Evolutionary conservation across 2,113 vertebrate species (phyloP), one percentile per base, ranked within the genome.

Genomic region (Bubo bubo): DNA sequence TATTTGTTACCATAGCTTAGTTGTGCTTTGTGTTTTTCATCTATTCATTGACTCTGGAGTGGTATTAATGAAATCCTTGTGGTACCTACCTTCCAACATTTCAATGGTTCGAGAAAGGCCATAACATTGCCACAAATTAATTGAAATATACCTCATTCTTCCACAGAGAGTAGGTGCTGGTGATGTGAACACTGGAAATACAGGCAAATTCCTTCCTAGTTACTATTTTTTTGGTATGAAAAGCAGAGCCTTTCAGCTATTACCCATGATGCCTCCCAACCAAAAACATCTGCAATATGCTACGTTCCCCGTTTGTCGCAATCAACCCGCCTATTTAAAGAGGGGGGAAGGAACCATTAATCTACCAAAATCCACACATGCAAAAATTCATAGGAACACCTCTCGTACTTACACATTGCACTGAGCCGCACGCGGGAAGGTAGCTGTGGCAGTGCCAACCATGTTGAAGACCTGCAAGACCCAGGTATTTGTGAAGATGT

Each of bases 261-360:
- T 91, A 82, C 93, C 91, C 93, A 91, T 76, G 66, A 89, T 86
- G 76, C 94, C 83, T 79, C 85, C 39, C 84, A 88, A 85, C 71
- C 59, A 34, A 90, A 71, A 97, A 88, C 93, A 95, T 87, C 94
- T 96, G 93, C 96, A 97, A 86, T 88, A 94, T 91, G 94, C 95
- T 95, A 34, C 0, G 0, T 4, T 63, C 37, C 67, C 50, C 1
- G 1, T 88, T 73, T 74, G 91, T 67, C 63, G 55, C 93, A 94
- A 90, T 55, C 71, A 88, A 64, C 60, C 73, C 18, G 16, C 70
- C 62, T 79, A 64, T 80, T 83, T 91, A 60, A 95, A 85, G 56
- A 0, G 2, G 8, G 30, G 37, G 37, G 30, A 49, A 80, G 23
- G 50, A 66, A 50, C 15, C 39, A 58, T 45, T 37, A 35, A 47